A percentile compares a stretch with the other conserved stretches of the same genome.
Evolutionary conservation across 1,140 invertebrate genomes (phyloP).

Genomic region (Semibalanus balanoides): DNA sequence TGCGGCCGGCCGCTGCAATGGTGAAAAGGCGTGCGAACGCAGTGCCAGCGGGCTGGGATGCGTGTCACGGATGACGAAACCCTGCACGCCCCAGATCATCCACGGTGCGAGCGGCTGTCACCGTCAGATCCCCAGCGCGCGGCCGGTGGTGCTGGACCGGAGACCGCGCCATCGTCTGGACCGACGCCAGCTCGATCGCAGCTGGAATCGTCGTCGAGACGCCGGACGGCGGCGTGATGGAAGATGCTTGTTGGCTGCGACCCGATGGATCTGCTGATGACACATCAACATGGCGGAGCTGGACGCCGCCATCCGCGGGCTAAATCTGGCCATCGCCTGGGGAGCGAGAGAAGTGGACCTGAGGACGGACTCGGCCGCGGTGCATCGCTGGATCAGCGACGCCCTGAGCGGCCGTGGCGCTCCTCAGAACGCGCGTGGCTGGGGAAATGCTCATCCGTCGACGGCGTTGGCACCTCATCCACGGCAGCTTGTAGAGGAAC

Average conservation of each 20-base stretch:
- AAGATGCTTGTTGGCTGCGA: not conserved
- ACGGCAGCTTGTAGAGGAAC: no score
- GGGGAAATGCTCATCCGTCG: no score
- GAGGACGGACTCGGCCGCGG: no score
- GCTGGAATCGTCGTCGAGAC: not conserved
- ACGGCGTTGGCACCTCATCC: not conserved
- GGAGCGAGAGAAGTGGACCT: not conserved
- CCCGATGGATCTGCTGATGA: not conserved
- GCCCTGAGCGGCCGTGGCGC: no score
- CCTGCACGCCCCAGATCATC: not conserved
- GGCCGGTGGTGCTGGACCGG: not conserved
- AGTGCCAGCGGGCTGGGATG: not conserved
- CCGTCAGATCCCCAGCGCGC: not conserved
- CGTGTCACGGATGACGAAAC: not conserved
- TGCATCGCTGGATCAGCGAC: no score
- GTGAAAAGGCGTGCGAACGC: constrained; percentile 11
- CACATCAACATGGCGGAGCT: constrained; percentile 14
- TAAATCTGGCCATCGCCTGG: constrained; percentile 11
- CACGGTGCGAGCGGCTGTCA: not conserved
- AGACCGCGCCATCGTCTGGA: not conserved
- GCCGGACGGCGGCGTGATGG: not conserved
- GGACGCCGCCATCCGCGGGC: constrained; percentile 7
- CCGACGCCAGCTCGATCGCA: constrained; percentile 1
- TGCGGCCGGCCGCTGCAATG: constrained; percentile 6
- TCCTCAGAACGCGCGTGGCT: no score